Base-by-base conservation (phyloP, 2,888 invertebrate genomes). In the Lepidochrysops patricia region DNA sequence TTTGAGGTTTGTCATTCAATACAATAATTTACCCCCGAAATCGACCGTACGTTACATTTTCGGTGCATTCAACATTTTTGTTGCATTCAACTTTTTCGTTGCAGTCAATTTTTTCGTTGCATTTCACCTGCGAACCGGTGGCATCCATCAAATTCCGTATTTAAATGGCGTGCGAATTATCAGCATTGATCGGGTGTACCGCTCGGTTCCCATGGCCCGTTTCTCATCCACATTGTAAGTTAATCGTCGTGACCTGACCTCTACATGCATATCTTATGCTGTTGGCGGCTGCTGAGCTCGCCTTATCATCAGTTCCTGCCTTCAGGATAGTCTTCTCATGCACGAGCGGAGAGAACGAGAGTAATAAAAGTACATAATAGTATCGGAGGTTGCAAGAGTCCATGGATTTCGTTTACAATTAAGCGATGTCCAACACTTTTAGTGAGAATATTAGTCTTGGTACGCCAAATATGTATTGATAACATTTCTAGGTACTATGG, bases 141-240 rank as follows among this genome's bases (percentile, higher is more conserved):
- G 58, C 60, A 65, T 58, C 61, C 60, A 59, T 63, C 60, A 60
- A 60, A 63, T 63, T 63, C 62, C 64, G 65, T 60, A 68, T 68
- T 70, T 70, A 64, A 68, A 68, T 67, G 63, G 62, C 69, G 69
- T 70, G 71, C 66, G 70, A 71, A 70, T 69, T 68, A 61, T 63
- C 64, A 62, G 57, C 60, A 64, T 60, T 62, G 64, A 66, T 65
- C 67, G 64, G 64, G 70, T 71, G 70, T 73, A 79, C 75, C 76
- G 79, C 77, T 79, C 72, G 32, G 67, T 82, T 86, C 85, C 72
- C 86, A 86, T 84, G 86, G 72, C 75, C 84, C 68, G 78, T 75
- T 86, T 86, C 86, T 70, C 86, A 84, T 63, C 65, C 66, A 60
- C 57, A 81, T 83, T 84, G 81, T 82, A 75, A 67, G 70, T 69